These are phyloP conservation scores for Yasuhikotakia modesta DNA, from an alignment of 2,797 vertebrate species.

Conservation along the genomic window DNA sequence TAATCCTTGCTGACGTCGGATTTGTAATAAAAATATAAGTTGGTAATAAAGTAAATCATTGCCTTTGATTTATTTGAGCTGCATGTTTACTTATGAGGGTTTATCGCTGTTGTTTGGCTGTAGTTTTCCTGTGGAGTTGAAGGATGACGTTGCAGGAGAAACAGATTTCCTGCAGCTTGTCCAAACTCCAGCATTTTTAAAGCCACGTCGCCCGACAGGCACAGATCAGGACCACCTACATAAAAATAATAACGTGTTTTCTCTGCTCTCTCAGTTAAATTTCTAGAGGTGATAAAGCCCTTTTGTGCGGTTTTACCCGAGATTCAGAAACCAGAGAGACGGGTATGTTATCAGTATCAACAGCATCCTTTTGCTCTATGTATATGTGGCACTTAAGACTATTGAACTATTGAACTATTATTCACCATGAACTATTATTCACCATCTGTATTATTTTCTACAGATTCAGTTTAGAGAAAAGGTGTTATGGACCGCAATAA, in stretches of 20 bases:
- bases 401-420: too few species aligned
- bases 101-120: neutral
- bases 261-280: too few species aligned
- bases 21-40: too few species aligned
- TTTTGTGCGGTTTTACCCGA: constrained; percentile 97
- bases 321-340: constrained; percentile 98
- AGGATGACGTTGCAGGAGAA: constrained; percentile 63
- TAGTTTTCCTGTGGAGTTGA: neutral
- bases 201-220: neutral
- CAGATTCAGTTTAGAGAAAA: constrained; percentile 99
- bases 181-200: neutral
- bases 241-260: neutral
- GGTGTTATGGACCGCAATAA: constrained; percentile 98
- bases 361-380: too few species aligned
- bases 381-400: too few species aligned
- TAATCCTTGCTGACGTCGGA: neutral
- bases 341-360: too few species aligned
- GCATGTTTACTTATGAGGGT: neutral
- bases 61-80: neutral
- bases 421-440: too few species aligned
- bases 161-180: constrained; percentile 4
- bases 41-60: neutral
- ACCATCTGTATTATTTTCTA: too few species aligned
- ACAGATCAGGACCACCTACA: neutral
- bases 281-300: constrained; percentile 97